These are phyloP conservation scores for Argya squamiceps DNA, from an alignment of 2,797 vertebrate species.

Conservation along the genomic window DNA sequence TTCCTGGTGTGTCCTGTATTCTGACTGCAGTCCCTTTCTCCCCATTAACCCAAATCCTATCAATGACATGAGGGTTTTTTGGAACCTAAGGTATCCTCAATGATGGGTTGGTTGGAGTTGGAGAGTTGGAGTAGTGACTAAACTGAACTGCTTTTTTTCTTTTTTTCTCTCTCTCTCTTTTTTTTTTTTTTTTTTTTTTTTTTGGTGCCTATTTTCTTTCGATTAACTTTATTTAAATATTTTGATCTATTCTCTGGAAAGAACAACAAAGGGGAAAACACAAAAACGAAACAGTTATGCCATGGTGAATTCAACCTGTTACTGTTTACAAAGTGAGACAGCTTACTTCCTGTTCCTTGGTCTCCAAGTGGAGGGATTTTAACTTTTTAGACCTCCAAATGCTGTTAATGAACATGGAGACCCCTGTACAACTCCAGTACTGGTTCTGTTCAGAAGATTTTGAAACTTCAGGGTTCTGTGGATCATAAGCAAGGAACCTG, in stretches of 20 bases:
- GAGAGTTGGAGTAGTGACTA: not conserved
- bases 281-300: not conserved
- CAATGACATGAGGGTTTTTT: not conserved
- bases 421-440: not conserved
- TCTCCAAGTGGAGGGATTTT: not conserved
- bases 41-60: not conserved
- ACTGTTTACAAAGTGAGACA: not conserved
- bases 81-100: not conserved
- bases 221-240: not conserved
- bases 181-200: not conserved
- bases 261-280: not conserved
- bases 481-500: not conserved
- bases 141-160: not conserved
- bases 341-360: not conserved
- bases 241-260: not conserved
- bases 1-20: not conserved
- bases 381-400: not conserved
- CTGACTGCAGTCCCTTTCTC: not conserved
- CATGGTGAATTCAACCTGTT: not conserved
- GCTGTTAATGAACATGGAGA: not conserved
- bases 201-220: not conserved
- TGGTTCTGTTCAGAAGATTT: not conserved
- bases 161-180: too few species aligned
- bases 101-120: not conserved
- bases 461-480: not conserved